Conservation (phyloP, 2,113 vertebrate genomes). For the Cheilinus undulatus region DNA sequence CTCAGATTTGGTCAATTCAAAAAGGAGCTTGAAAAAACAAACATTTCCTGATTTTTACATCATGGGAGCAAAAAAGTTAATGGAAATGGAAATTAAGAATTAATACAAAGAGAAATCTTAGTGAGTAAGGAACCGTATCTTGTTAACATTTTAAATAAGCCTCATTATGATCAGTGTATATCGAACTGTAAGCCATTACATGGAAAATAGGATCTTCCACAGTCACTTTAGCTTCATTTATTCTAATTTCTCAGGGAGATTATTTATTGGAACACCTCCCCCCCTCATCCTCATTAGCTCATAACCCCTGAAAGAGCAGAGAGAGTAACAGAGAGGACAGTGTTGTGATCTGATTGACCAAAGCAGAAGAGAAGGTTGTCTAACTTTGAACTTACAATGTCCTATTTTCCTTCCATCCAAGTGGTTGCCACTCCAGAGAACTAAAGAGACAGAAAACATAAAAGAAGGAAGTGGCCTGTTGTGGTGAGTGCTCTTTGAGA, state of each 20-base stretch:
- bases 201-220: constrained; percentile 68
- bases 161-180: constrained; percentile 23
- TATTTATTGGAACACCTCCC: constrained; percentile 33
- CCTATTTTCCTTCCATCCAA: constrained; percentile 86
- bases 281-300: constrained; percentile 25
- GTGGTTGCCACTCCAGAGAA: constrained; percentile 87
- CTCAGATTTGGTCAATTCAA: too few species aligned
- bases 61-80: neutral
- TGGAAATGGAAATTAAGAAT: neutral
- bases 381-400: constrained; percentile 85
- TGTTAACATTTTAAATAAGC: constrained; percentile 20
- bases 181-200: constrained; percentile 51
- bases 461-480: constrained; percentile 82
- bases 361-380: constrained; percentile 79
- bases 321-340: constrained; percentile 62
- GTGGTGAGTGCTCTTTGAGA: constrained; percentile 82
- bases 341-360: constrained; percentile 68
- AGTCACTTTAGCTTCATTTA: constrained; percentile 57
- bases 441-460: constrained; percentile 85
- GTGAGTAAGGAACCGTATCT: constrained; percentile 2
- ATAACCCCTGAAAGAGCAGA: constrained; percentile 51
- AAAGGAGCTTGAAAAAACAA: constrained; percentile 4
- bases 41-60: neutral
- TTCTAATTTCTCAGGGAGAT: constrained; percentile 50
- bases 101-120: neutral